Conservation (phyloP, 2,888 invertebrate species). For the Cacoxenus indagator region DNA sequence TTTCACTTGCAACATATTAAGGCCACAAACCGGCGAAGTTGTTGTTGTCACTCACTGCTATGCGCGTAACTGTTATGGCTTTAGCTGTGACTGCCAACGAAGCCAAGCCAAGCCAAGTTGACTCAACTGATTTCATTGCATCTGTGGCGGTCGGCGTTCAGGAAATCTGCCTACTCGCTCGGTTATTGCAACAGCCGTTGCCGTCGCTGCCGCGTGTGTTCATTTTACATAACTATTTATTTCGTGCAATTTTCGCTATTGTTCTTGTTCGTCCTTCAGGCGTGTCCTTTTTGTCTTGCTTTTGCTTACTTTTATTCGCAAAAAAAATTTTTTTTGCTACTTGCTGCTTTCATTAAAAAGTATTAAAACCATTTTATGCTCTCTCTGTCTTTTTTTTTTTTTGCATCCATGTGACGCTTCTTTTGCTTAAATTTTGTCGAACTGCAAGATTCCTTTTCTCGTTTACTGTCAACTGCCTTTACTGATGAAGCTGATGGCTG, state of each 20-base stretch:
- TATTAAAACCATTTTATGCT: conserved; percentile 30
- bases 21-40: background rate
- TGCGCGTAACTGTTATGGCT: background rate
- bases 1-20: conserved; percentile 8
- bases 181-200: background rate
- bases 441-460: conserved; percentile 26
- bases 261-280: background rate
- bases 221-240: conserved; percentile 19
- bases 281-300: background rate
- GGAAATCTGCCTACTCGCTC: conserved; percentile 1
- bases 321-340: background rate
- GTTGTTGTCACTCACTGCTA: background rate
- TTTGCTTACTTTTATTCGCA: background rate
- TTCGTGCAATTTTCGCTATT: conserved; percentile 13
- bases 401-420: conserved; percentile 23
- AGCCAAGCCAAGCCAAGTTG: background rate
- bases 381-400: conserved; percentile 22
- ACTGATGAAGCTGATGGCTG: conserved; percentile 14
- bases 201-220: background rate
- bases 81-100: background rate
- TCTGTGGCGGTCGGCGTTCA: background rate
- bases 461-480: conserved; percentile 12
- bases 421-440: conserved; percentile 25
- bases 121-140: background rate
- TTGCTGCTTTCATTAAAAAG: conserved; percentile 30